A percentile compares a stretch with the other conserved stretches of the same genome.
phyloP scores from a whole-genome alignment of 2,888 invertebrate species.

The Papilio elwesi region DNA sequence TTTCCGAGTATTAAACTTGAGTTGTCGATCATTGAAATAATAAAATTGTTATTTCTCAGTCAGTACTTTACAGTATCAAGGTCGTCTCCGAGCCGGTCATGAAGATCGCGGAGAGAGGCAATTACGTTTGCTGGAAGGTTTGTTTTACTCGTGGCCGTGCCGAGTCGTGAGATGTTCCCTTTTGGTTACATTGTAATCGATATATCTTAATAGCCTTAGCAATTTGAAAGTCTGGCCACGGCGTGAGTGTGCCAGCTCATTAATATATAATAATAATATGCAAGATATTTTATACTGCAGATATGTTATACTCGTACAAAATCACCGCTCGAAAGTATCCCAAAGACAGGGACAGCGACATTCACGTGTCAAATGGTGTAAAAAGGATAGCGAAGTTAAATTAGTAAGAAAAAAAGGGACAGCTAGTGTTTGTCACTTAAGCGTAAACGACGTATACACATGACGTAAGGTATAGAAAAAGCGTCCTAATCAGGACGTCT shows the following conservation, averaged over 20 bases:
- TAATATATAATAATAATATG: too few species aligned
- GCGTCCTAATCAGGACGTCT: too few species aligned
- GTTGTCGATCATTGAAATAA: background rate
- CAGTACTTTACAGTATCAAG: constrained; percentile 10
- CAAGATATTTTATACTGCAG: too few species aligned
- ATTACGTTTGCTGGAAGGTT: background rate
- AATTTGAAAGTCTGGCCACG: constrained; percentile 4
- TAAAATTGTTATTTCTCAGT: background rate
- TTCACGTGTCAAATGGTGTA: too few species aligned
- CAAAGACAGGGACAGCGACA: too few species aligned
- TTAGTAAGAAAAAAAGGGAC: too few species aligned
- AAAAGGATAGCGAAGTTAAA: too few species aligned
- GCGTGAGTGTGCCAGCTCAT: background rate
- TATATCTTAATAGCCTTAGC: background rate
- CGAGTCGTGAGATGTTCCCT: background rate
- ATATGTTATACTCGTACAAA: too few species aligned
- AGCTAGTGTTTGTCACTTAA: too few species aligned
- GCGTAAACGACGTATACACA: too few species aligned
- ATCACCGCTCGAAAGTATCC: too few species aligned
- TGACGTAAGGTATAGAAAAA: too few species aligned
- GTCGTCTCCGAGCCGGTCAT: background rate
- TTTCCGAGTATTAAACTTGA: background rate
- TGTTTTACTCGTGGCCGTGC: background rate
- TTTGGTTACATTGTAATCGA: background rate
- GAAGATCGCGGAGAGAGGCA: constrained; percentile 13